Percentiles rank a stretch among this genome's conserved stretches.
Evolutionary conservation across 2,888 invertebrate species (phyloP).

Genomic region (Polyommatus iphigenia): DNA sequence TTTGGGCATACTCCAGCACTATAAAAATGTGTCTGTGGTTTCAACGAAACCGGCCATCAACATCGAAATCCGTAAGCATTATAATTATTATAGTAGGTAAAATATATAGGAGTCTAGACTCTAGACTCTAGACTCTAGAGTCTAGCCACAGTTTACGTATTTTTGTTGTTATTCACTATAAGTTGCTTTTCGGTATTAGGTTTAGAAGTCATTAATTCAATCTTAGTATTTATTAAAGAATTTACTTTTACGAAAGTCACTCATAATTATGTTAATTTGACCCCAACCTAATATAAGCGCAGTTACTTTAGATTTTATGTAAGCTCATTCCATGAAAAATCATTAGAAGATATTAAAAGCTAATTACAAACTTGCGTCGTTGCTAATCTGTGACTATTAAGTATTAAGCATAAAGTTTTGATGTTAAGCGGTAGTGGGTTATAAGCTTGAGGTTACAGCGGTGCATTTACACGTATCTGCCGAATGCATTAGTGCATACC

Average conservation of each 20-base stretch:
- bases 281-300: neutral
- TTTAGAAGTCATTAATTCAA: neutral
- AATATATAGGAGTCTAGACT: too few relatives aligned
- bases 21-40: too few relatives aligned
- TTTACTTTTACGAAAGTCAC: neutral
- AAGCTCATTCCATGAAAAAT: neutral
- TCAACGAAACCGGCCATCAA: too few relatives aligned
- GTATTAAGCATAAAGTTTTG: slow-evolving; percentile 5
- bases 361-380: neutral
- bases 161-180: too few relatives aligned
- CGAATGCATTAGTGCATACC: slow-evolving; percentile 48
- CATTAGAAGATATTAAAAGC: neutral
- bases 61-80: too few relatives aligned
- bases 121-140: too few relatives aligned
- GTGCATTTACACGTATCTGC: slow-evolving; percentile 51
- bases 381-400: neutral
- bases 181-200: too few relatives aligned
- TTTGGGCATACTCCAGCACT: too few relatives aligned
- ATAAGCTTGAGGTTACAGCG: neutral
- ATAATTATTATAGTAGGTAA: too few relatives aligned
- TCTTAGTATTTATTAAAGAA: neutral
- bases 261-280: neutral
- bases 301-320: neutral
- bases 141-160: too few relatives aligned
- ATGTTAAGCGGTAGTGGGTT: slow-evolving; percentile 15